Base-by-base conservation (phyloP, 2,113 vertebrate genomes). In the Nothoprocta perdicaria region DNA sequence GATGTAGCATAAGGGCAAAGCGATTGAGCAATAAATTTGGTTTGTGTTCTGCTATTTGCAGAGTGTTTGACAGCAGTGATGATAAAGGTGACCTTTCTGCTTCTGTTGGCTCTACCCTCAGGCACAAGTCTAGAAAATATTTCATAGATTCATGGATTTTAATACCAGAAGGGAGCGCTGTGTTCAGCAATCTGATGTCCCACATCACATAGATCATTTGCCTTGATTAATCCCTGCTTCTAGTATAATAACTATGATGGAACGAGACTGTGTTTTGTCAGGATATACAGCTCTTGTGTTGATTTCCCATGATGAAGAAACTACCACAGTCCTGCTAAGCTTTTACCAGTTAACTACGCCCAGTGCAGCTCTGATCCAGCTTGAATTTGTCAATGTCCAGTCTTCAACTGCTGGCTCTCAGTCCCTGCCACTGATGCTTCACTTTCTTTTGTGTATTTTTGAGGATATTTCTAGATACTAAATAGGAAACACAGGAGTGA, bases 81-180 rank as follows among this genome's bases (percentile, higher is more conserved):
- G 78, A 80, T 35, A 74, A 53, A 94, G 81, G 75, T 88, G 92
- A 95, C 92, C 94, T 94, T 94, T 95, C 84, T 74, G 57, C 76
- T 92, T 93, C 78, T 89, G 61, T 9, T 93, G 55, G 4, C 60
- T 80, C 89, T 61, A 72, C 73, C 63, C 40, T 60, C 12, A 21
- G 89, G 82, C 87, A 87, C 14, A 71, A 40, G 23, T 7, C 80
- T 43, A 43, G 46, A 80, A 85, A 94, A 67, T 4, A 52, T 40
- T 91, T 45, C 46, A 68, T 3, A 35, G 76, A 72, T 35, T 71
- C 2, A 1, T 0, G 11, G 89, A 52, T 80, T 80, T 63, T 81
- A 52, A 68, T 4, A 40, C 57, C 91, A 80, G 61, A 31, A 83
- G 87, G 69, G 76, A 91, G 71, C 16, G 4, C 46, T 83, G 79